Percentiles rank a stretch among this genome's conserved stretches.
phyloP scores from a whole-genome alignment of 2,797 vertebrate species.

The Thalassophryne amazonica region DNA sequence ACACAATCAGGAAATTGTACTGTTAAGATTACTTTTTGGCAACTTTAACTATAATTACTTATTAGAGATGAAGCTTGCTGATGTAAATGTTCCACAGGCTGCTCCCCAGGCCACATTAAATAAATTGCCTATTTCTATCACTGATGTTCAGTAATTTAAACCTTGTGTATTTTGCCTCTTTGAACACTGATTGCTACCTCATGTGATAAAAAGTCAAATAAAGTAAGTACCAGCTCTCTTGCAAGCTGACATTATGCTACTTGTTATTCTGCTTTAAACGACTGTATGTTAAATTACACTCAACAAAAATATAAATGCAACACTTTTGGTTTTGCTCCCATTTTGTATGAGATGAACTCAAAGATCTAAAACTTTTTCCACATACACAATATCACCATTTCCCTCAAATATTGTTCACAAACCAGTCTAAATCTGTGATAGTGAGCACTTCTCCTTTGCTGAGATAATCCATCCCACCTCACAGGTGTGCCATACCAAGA shows the following conservation, averaged over 20 bases:
- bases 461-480: too few species aligned
- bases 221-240: neutral
- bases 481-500: too few species aligned
- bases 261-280: neutral
- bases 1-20: too few species aligned
- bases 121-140: slow-evolving; percentile 3
- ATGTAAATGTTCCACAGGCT: neutral
- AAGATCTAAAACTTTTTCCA: too few species aligned
- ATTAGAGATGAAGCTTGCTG: slow-evolving; percentile 1
- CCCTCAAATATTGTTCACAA: too few species aligned
- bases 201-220: neutral
- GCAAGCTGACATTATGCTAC: neutral
- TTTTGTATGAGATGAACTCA: too few species aligned
- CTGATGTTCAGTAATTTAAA: neutral
- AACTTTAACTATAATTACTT: neutral
- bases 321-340: too few species aligned
- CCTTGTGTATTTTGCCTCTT: neutral
- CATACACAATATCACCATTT: too few species aligned
- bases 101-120: neutral
- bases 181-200: neutral
- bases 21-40: neutral
- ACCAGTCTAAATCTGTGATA: too few species aligned
- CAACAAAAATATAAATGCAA: too few species aligned
- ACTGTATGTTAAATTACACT: too few species aligned
- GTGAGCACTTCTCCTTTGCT: too few species aligned